A percentile compares a stretch with the other conserved stretches of the same genome.
Conservation (phyloP, 1,140 invertebrate species). For the Papilio glaucus region DNA sequence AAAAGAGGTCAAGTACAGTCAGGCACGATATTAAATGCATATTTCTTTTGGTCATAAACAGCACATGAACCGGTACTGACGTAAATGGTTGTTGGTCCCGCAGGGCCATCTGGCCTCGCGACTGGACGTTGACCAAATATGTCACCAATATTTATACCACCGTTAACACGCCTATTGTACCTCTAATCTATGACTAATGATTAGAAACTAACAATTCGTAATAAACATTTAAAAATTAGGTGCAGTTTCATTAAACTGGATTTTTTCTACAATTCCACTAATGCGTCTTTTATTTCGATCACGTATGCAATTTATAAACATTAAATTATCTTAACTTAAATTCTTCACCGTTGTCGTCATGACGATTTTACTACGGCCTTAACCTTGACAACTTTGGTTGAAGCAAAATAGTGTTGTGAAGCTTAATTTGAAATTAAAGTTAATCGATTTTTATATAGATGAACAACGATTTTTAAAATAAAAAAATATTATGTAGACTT, state of each 20-base stretch:
- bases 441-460: no score
- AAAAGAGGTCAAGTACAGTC: constrained; percentile 12
- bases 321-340: no score
- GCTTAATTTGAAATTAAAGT: no score
- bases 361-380: no score
- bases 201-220: background rate
- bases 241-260: background rate
- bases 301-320: no score
- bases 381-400: no score
- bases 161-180: background rate
- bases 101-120: background rate
- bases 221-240: background rate
- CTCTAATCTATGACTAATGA: background rate
- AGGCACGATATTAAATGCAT: background rate
- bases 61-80: background rate
- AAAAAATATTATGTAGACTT: no score
- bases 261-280: no score
- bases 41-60: constrained; percentile 1
- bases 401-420: no score
- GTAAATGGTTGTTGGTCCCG: constrained; percentile 1
- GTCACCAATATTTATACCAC: background rate
- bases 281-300: no score
- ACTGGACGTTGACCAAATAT: constrained; percentile 1
- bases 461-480: no score
- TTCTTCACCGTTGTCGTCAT: no score